Evolutionary conservation across 2,888 invertebrate genomes (phyloP).

Genomic region (Unio delphinus): DNA sequence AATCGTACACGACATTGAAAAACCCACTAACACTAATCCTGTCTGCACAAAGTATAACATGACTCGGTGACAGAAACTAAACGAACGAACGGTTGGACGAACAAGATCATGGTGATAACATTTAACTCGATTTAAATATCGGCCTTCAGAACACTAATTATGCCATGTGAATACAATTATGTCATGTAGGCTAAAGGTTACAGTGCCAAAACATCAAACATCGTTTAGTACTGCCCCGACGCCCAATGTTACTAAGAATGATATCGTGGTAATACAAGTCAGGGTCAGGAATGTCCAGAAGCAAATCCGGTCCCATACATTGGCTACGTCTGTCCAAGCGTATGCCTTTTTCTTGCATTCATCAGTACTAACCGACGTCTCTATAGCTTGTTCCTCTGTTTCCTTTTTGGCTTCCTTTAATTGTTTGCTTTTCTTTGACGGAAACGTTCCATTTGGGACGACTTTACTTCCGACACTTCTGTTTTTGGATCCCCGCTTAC

Average conservation of each 20-base stretch:
- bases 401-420: not conserved
- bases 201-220: too few relatives aligned
- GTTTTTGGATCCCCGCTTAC: not conserved
- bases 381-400: not conserved
- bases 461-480: not conserved
- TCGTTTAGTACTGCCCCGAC: not conserved
- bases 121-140: too few relatives aligned
- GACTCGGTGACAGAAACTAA: too few relatives aligned
- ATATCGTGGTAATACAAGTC: not conserved
- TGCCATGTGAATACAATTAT: too few relatives aligned
- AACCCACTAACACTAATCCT: too few relatives aligned
- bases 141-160: too few relatives aligned
- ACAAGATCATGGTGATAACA: too few relatives aligned
- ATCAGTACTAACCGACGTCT: not conserved
- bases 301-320: constrained; percentile 4
- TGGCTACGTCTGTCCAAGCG: constrained; percentile 3
- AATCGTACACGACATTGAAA: too few relatives aligned
- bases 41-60: too few relatives aligned
- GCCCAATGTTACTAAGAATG: constrained; percentile 1
- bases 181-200: too few relatives aligned
- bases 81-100: too few relatives aligned
- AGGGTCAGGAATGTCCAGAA: constrained; percentile 5
- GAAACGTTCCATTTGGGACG: not conserved
- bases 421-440: not conserved
- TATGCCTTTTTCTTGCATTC: not conserved